Base-by-base conservation (phyloP, 1,140 invertebrate species). In the Drosophila azteca region DNA sequence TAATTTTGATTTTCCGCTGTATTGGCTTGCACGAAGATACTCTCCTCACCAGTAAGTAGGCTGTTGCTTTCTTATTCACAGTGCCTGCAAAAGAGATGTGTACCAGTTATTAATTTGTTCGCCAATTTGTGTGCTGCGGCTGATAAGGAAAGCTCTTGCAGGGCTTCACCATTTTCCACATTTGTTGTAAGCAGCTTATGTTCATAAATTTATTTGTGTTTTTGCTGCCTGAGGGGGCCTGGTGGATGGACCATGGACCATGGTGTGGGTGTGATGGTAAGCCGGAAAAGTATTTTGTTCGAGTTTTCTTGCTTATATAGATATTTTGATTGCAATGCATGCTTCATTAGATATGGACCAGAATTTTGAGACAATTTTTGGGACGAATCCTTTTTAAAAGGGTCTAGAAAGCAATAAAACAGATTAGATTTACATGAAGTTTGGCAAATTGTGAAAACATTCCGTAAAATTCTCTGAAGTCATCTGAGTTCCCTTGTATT, bases 111-210 rank as follows among this genome's bases (percentile, higher is more conserved):
- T 78, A 85, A 71, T 82, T 46, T 61, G 72, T 54, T 41, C 52
- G 35, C 43, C 77, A 53, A 64, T 76, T 85, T 81, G 66, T 88
- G 83, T 85, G 81, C 61, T 49, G 44, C 22, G 60, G 66, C 78
- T 75, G 83, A 85, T 87, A 85, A 85, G 65, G 31, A 62, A 62
- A 81, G 68, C 61, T 46, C 69, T 62, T 49, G 55, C 55, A 74
- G 70, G 62, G 74, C 69, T 62, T 88, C 79, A 78, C 61, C 74
- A 88, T 88, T 87, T 87, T 63, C 64, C 71, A 78, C 78, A 74
- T 71, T 87, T 78, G 54, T 64, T 68, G 75, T 88, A 88, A 88
- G 67, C 83, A 17, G 83, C 79, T 88, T 88, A 88, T 60, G 77
- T 66, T 70, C 83, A 88, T 88, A 88, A 88, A 88, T 88, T 88